Percentiles rank a stretch among this genome's conserved stretches.
Evolutionary conservation across 2,888 invertebrate species (phyloP).

Genomic region (Eubasilissa splendida): DNA sequence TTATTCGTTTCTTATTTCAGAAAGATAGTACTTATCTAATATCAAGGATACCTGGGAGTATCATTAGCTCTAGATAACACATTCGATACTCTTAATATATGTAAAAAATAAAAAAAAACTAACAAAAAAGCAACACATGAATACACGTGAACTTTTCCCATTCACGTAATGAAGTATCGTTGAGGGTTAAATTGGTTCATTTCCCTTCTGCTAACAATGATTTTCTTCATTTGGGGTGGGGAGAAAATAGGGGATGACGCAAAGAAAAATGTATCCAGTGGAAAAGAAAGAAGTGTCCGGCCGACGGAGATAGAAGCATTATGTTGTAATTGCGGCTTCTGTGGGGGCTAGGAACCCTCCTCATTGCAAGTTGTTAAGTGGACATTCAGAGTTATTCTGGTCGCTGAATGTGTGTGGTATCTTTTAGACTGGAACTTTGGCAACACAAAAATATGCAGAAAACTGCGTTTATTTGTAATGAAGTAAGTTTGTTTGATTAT

Average conservation of each 20-base stretch:
- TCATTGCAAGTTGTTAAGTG: slow-evolving; percentile 57
- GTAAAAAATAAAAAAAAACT: too few species aligned
- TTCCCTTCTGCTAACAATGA: slow-evolving; percentile 35
- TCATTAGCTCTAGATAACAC: too few species aligned
- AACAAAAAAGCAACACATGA: slow-evolving; percentile 16
- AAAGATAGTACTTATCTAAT: too few species aligned
- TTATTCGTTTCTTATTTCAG: too few species aligned
- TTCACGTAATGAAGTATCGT: slow-evolving; percentile 46
- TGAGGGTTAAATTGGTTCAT: slow-evolving; percentile 30
- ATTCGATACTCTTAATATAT: too few species aligned
- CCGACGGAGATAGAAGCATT: slow-evolving; percentile 56
- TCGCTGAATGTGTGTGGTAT: slow-evolving; percentile 8
- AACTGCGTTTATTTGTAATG: slow-evolving; percentile 1
- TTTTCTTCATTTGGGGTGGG: not conserved
- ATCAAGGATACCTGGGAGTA: too few species aligned
- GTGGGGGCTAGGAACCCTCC: slow-evolving; percentile 44
- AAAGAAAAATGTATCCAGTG: slow-evolving; percentile 41
- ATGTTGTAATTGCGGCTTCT: slow-evolving; percentile 58
- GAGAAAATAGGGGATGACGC: slow-evolving; percentile 32
- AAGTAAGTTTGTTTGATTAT: not conserved
- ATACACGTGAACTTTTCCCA: slow-evolving; percentile 42
- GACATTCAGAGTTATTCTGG: slow-evolving; percentile 47
- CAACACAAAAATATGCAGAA: not conserved
- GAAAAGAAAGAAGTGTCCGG: slow-evolving; percentile 54
- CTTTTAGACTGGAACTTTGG: not conserved